Conservation (phyloP, 2,797 vertebrate genomes). For the Menidia menidia region DNA sequence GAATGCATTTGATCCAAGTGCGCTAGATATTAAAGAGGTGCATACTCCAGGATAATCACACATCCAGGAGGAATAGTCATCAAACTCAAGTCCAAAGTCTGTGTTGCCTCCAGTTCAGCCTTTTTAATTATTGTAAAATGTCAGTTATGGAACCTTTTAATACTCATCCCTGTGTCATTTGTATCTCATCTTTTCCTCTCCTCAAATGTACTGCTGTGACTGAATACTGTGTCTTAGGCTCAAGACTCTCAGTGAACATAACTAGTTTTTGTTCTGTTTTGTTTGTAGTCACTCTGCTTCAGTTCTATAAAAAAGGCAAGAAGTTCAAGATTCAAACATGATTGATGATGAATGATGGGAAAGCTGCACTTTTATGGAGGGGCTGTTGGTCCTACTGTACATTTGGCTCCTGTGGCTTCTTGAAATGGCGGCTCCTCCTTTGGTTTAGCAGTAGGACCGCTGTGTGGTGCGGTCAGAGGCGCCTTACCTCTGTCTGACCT, state of each 20-base stretch:
- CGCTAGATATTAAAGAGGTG: slow-evolving; percentile 34
- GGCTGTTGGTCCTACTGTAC: slow-evolving; percentile 59
- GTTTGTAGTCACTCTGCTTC: slow-evolving; percentile 54
- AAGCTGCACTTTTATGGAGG: slow-evolving; percentile 73
- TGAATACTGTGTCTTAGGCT: slow-evolving; percentile 75
- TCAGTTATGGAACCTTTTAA: slow-evolving; percentile 60
- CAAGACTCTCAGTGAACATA: slow-evolving; percentile 60
- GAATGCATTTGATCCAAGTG: slow-evolving; percentile 36
- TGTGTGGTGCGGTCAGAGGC: slow-evolving; percentile 36
- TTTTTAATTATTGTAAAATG: slow-evolving; percentile 64
- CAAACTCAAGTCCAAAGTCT: slow-evolving; percentile 49
- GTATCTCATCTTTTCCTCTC: slow-evolving; percentile 64
- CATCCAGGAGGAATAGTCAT: slow-evolving; percentile 8
- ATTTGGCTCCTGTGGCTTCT: slow-evolving; percentile 58
- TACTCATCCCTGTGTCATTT: slow-evolving; percentile 61
- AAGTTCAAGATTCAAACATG: slow-evolving; percentile 37
- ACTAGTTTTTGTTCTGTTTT: slow-evolving; percentile 50
- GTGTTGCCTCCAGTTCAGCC: slow-evolving; percentile 56
- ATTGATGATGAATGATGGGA: slow-evolving; percentile 38
- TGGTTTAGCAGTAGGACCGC: slow-evolving; percentile 38
- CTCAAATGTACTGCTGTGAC: slow-evolving; percentile 71
- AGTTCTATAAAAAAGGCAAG: slow-evolving; percentile 52
- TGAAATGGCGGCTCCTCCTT: slow-evolving; percentile 70
- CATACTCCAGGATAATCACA: slow-evolving; percentile 17
- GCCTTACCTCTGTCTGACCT: slow-evolving; percentile 27